These are phyloP conservation scores for Acridotheres tristis DNA, from an alignment of 2,797 vertebrate genomes.

Conservation along the genomic window DNA sequence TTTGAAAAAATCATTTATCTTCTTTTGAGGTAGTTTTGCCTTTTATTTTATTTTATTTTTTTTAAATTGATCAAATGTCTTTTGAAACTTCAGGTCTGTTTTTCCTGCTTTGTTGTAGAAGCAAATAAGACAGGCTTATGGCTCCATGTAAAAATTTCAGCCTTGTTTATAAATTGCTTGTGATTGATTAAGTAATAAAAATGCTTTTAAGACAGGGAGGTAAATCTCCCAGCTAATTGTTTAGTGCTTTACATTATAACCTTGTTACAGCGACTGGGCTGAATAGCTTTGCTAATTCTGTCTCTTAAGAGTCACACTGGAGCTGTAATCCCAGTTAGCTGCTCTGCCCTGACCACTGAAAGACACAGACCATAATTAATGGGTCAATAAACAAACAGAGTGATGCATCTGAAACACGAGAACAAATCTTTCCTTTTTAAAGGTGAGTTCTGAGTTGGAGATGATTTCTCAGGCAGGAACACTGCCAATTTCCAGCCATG, in stretches of 20 bases:
- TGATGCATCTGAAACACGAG: slow-evolving; percentile 1
- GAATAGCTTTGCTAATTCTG: slow-evolving; percentile 38
- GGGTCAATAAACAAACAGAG: slow-evolving; percentile 8
- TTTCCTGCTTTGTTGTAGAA: slow-evolving; percentile 57
- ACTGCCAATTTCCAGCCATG: background rate
- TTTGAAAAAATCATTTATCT: slow-evolving; percentile 5
- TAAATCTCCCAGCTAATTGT: slow-evolving; percentile 79
- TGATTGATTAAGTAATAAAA: slow-evolving; percentile 84
- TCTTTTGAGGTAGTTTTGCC: background rate
- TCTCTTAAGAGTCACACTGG: slow-evolving; percentile 48
- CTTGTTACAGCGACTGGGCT: slow-evolving; percentile 52
- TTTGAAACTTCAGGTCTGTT: slow-evolving; percentile 57
- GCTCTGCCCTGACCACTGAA: slow-evolving; percentile 22
- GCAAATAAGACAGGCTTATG: slow-evolving; percentile 71
- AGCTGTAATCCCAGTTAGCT: background rate
- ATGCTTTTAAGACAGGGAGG: slow-evolving; percentile 80
- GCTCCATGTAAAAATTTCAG: slow-evolving; percentile 69
- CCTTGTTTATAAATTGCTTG: slow-evolving; percentile 79
- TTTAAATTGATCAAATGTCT: slow-evolving; percentile 64
- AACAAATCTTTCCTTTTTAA: background rate
- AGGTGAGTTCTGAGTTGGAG: slow-evolving; percentile 5
- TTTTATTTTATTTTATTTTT: background rate
- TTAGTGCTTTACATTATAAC: slow-evolving; percentile 73
- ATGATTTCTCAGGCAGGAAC: background rate
- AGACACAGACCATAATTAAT: slow-evolving; percentile 47